Conservation (phyloP, 2,797 vertebrate genomes). For the Gallinago nigripennis region DNA sequence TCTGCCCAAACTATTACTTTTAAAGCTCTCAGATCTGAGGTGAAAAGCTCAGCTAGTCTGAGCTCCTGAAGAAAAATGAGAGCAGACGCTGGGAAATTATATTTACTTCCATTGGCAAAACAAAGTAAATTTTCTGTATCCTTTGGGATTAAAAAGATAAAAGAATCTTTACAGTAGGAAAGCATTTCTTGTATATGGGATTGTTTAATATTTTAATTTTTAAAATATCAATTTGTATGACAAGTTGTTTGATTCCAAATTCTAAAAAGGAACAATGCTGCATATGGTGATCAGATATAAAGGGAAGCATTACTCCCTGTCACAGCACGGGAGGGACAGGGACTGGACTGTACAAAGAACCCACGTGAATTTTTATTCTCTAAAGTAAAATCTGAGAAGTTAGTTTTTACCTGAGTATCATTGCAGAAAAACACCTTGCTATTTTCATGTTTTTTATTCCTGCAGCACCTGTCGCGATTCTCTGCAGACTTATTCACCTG, state of each 20-base stretch:
- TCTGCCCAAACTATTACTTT: not conserved
- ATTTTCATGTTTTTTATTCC: not conserved
- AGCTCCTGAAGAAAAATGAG: not conserved
- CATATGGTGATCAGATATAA: not conserved
- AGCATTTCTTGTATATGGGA: not conserved
- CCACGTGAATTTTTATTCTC: not conserved
- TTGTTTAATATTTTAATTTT: not conserved
- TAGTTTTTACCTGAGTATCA: constrained; percentile 59
- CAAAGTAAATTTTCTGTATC: not conserved
- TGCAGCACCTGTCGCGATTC: constrained; percentile 45
- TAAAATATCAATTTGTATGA: not conserved
- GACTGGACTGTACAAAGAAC: not conserved
- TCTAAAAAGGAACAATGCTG: not conserved
- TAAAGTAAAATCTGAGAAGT: not conserved
- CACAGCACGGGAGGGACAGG: not conserved
- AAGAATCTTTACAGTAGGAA: not conserved
- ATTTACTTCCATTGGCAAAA: not conserved
- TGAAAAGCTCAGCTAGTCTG: not conserved
- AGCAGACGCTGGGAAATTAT: not conserved
- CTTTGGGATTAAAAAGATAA: not conserved
- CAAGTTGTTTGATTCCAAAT: not conserved
- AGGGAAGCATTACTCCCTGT: not conserved
- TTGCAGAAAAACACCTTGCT: constrained; percentile 52
- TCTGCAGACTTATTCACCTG: constrained; percentile 56
- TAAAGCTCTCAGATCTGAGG: not conserved